Base-by-base conservation (phyloP, 2,113 vertebrate genomes). In the Hyperopisus bebe region DNA sequence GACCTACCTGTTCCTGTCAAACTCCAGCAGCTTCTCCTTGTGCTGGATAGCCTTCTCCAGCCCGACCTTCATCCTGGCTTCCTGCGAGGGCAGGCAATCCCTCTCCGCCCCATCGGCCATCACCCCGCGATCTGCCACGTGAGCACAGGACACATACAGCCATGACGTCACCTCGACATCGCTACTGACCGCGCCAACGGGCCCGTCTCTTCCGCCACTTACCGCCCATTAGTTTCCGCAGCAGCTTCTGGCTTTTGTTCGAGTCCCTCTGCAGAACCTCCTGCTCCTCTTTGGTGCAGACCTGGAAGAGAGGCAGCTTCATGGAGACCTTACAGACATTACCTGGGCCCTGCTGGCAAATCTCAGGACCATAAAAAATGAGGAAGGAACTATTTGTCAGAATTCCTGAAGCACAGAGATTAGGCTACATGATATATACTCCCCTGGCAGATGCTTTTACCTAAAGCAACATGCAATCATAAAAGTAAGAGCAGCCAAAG, bases 211-310 rank as follows among this genome's bases (percentile, higher is more conserved):
- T 24, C 47, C 6, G 21, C 21, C 24, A 10, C 92, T 94, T 92
- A 98, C 98, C 98, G 95, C 96, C 96, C 97, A 99, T 95, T 3
- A 99, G 97, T 91, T 99, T 99, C 93, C 99, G 99, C 88, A 97
- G 94, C 44, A 99, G 93, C 94, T 97, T 99, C 93, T 99, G 98
- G 94, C 98, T 99, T 95, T 98, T 99, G 94, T 99, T 99, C 39
- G 98, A 99, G 92, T 99, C 98, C 89, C 98, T 94, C 6, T 97
- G 97, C 89, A 99, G 94, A 91, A 99, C 97, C 92, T 98, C 97
- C 87, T 97, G 97, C 91, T 99, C 98, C 92, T 99, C 98, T 89
- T 93, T 97, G 83, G 98, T 99, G 93, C 98, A 99, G 0, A 99
- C 98, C 98, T 99, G 77, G 89, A 62, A 66, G 74, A 19, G 35